These are phyloP conservation scores for Shargacucullia verbasci DNA, from an alignment of 2,888 invertebrate species.

Conservation along the genomic window DNA sequence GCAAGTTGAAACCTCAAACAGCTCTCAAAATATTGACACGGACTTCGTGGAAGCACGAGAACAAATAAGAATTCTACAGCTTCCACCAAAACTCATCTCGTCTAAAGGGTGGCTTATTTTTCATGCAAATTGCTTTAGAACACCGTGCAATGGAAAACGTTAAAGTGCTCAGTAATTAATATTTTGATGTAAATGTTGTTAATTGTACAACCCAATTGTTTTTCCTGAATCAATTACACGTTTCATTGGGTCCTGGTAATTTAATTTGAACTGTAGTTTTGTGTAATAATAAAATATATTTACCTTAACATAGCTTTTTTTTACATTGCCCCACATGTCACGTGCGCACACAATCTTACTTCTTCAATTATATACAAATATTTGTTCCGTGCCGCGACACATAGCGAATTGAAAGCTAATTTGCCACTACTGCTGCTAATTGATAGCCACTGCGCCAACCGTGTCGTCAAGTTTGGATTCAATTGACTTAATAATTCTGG, in stretches of 20 bases:
- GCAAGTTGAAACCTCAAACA: conserved; percentile 44
- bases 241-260: neutral
- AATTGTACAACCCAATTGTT: conserved; percentile 1
- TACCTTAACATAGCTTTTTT: no score
- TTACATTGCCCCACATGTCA: no score
- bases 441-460: no score
- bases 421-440: no score
- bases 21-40: conserved; percentile 54
- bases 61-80: conserved; percentile 47
- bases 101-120: conserved; percentile 38
- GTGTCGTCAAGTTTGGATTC: no score
- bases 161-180: conserved; percentile 26
- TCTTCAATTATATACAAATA: no score
- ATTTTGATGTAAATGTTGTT: conserved; percentile 15
- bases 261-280: neutral
- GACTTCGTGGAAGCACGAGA: conserved; percentile 19
- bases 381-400: no score
- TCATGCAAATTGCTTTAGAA: conserved; percentile 53
- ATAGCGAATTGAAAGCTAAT: no score
- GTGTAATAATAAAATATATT: neutral
- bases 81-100: conserved; percentile 40
- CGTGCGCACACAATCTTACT: no score
- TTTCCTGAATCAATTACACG: conserved; percentile 1
- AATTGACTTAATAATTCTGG: no score
- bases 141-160: conserved; percentile 22